These are phyloP conservation scores for Leptobrachium ailaonicum DNA, from an alignment of 2,113 vertebrate genomes.

Conservation along the genomic window DNA sequence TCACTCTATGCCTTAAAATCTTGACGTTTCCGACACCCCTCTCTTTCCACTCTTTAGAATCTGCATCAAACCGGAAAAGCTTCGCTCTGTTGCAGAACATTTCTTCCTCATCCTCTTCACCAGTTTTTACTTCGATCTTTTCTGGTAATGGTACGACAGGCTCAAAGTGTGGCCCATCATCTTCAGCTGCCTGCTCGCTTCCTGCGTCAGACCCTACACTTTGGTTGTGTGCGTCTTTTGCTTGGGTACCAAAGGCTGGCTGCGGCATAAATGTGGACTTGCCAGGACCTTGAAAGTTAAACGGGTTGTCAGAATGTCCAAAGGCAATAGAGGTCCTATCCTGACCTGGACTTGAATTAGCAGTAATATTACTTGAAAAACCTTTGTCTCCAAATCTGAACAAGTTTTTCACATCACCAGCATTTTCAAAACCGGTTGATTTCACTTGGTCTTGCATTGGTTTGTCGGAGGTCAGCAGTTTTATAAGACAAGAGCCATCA, in stretches of 20 bases:
- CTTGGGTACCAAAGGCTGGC: slow-evolving; percentile 60
- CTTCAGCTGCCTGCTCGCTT: slow-evolving; percentile 78
- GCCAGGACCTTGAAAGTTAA: slow-evolving; percentile 69
- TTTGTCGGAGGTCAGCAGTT: slow-evolving; percentile 86
- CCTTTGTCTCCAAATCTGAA: slow-evolving; percentile 82
- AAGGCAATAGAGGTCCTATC: slow-evolving; percentile 66
- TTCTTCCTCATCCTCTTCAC: slow-evolving; percentile 96
- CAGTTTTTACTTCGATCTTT: slow-evolving; percentile 95
- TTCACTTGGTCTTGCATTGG: slow-evolving; percentile 73
- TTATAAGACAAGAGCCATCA: slow-evolving; percentile 84
- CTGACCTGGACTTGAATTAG: slow-evolving; percentile 61
- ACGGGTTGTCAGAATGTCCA: slow-evolving; percentile 70
- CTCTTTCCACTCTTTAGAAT: slow-evolving; percentile 96
- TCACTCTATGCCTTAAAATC: slow-evolving; percentile 88
- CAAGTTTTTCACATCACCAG: slow-evolving; percentile 62
- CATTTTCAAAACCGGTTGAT: slow-evolving; percentile 57
- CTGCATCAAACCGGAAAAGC: slow-evolving; percentile 88
- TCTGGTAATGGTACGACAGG: slow-evolving; percentile 95
- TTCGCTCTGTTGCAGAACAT: slow-evolving; percentile 94
- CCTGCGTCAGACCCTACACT: slow-evolving; percentile 81
- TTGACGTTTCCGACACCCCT: slow-evolving; percentile 91
- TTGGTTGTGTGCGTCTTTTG: slow-evolving; percentile 65
- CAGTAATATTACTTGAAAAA: slow-evolving; percentile 69
- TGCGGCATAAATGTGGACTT: slow-evolving; percentile 63
- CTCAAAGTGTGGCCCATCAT: slow-evolving; percentile 97